Evolutionary conservation across 1,140 invertebrate genomes (phyloP), one percentile per base, ranked within the genome.

Genomic region (Drosophila parvula): DNA sequence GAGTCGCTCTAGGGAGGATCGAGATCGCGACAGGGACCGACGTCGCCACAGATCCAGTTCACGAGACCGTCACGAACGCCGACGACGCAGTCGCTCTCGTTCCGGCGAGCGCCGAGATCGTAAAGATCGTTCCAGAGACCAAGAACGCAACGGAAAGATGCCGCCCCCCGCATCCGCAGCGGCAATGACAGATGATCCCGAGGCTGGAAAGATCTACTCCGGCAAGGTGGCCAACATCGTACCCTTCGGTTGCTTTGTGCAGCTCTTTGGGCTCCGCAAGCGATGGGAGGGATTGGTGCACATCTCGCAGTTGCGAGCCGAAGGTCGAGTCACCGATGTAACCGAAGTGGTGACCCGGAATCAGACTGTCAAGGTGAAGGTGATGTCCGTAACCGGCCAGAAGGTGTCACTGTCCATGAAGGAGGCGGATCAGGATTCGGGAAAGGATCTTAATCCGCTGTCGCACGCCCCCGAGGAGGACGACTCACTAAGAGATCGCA

Each of bases 371-470:
- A 98, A 97, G 93, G 94, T 97, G 0, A 98, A 99, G 94, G 97
- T 99, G 1, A 91, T 98, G 41, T 98, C 96, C 53, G 94, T 98
- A 12, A 96, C 96, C 56, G 98, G 98, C 4, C 96, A 98, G 91
- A 99, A 99, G 92, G 97, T 98, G 0, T 98, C 98, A 43, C 93
- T 99, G 7, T 98, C 98, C 18, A 99, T 99, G 96, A 99, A 99
- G 93, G 99, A 99, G 93, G 98, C 99, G 0, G 97, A 99, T 92
- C 99, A 99, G 93, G 95, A 96, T 30, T 97, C 96, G 4, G 99
- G 99, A 1, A 95, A 96, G 91, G 99, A 99, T 94, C 93, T 99
- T 5, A 99, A 99, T 93, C 98, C 98, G 58, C 91, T 94, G 16
- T 95, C 94, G 11, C 94, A 95, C 91, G 93, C 94, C 36, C 93